These are phyloP conservation scores for Drosophila diplacantha DNA, from an alignment of 2,888 invertebrate genomes.

Conservation along the genomic window DNA sequence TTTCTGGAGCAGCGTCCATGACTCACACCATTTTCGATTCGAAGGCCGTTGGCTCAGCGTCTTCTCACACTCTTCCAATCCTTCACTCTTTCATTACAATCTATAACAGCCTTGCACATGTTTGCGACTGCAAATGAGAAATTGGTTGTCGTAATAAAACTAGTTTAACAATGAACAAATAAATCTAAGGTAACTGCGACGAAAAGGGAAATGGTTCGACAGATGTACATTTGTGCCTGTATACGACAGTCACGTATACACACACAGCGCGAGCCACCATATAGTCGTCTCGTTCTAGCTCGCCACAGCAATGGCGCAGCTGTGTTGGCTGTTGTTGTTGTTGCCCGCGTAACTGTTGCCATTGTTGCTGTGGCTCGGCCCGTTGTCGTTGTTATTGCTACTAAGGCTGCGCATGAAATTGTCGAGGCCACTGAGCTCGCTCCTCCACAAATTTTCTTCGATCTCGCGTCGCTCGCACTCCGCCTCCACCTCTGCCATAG, in stretches of 20 bases:
- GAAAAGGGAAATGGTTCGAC: conserved; percentile 34
- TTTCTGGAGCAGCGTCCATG: conserved; percentile 56
- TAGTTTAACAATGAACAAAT: conserved; percentile 54
- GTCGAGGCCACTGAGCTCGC: conserved; percentile 80
- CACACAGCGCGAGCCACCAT: conserved; percentile 34
- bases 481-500: conserved; percentile 56
- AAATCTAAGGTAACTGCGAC: conserved; percentile 36
- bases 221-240: conserved; percentile 34
- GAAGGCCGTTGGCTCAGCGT: conserved; percentile 64
- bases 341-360: conserved; percentile 25
- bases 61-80: conserved; percentile 64
- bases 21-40: conserved; percentile 53
- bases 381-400: conserved; percentile 41
- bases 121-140: conserved; percentile 78
- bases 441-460: conserved; percentile 76
- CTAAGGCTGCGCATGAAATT: conserved; percentile 80
- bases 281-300: conserved; percentile 56
- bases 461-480: conserved; percentile 65
- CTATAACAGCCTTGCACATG: conserved; percentile 59
- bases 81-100: conserved; percentile 65
- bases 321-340: conserved; percentile 39
- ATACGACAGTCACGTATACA: conserved; percentile 20
- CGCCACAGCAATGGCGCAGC: conserved; percentile 52
- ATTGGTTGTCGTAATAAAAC: conserved; percentile 76
- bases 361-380: conserved; percentile 15